Evolutionary conservation across 2,797 vertebrate species (phyloP), one percentile per base, ranked within the genome.

Genomic region (Chelidonichthys spinosus): DNA sequence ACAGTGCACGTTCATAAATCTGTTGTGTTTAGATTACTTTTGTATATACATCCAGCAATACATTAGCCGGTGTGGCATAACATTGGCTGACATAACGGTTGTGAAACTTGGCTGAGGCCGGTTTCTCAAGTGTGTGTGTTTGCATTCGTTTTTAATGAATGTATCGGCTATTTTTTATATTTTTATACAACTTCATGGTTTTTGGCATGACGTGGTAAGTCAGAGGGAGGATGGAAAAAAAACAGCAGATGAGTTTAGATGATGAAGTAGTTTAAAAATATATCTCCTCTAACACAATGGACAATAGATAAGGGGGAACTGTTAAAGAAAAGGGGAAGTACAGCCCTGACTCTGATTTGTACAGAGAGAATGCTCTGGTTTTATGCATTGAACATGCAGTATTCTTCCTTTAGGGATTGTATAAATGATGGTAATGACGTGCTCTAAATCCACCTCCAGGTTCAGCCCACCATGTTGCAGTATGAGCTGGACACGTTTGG

Each of bases 401-500:
- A 25, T n/a, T 69, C 25, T 14, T 42, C 33, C 15, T 54, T 43
- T 42, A 55, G 7, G 11, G 61, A 14, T 3, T 64, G 8, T 33
- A 7, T 18, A 40, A 58, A 33, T 62, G 18, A 33, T 70, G 17
- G 18, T 4, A 40, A 54, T 53, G 33, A 32, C 3, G 5, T 56
- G 6, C 44, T 25, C 44, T 10, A 55, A 65, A 59, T 54, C 25
- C 59, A 0, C 68, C n/a, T 82, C 6, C 70, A 99, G 98, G 97
- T 99, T 49, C 95, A 95, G 87, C 96, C 97, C 66, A 94, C 94
- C 71, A 98, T 97, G 97, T 95, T 96, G 18, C 96, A 97, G 86
- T 99, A 98, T 4, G 96, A 97, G 82, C 92, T 96, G 90, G 98
- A 99, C 92, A 99, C 95, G 0, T 99, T 99, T 0, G 96, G 96